Base-by-base conservation (phyloP, 2,888 invertebrate genomes). In the Empis livida region DNA sequence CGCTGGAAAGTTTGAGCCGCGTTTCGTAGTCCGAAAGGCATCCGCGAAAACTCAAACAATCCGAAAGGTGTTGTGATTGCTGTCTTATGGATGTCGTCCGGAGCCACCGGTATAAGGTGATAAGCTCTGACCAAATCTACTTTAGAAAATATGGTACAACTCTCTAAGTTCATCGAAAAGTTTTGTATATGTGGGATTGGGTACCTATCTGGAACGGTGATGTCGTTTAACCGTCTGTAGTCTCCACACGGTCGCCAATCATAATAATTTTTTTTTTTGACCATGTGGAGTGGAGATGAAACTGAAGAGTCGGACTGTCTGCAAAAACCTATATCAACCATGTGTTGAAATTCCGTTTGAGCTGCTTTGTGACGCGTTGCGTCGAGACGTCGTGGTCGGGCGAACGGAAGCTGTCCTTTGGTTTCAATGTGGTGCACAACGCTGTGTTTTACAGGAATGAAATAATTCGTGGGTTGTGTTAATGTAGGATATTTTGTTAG, bases 51-150 rank as follows among this genome's bases (percentile, higher is more conserved):
- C 16, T 35, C 20, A 35, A 35, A 44, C 16, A 35, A 14, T 13
- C 44, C 44, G 17, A 16, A 44, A 16, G 30, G 44, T n/a, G 37
- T 44, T 16, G 37, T 44, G 10, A 44, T 44, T n/a, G 32, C 37
- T 11, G 42, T 42, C 11, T 42, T 42, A 10, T 23, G 5, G 11
- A 42, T 42, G 27, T 42, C 42, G n/a, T 53, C 57, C 13, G 51
- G 43, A 3, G 45, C 49, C 5, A 66, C 56, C 1, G 61, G 60
- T 20, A 69, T 62, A 31, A 64, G 59, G 43, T 62, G 54, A 46
- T 58, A 68, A 1, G 63, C 63, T 39, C 48, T 39, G 6, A 47
- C 41, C 13, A 61, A 46, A 50, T 59, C 55, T n/a, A 57, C 40
- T 16, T 42, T 53, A 3, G 53, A 49, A 42, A 57, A 58, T 10